A percentile compares a stretch with the other conserved stretches of the same genome.
Conservation (phyloP, 1,140 invertebrate genomes). For the Diabrotica undecimpunctata region DNA sequence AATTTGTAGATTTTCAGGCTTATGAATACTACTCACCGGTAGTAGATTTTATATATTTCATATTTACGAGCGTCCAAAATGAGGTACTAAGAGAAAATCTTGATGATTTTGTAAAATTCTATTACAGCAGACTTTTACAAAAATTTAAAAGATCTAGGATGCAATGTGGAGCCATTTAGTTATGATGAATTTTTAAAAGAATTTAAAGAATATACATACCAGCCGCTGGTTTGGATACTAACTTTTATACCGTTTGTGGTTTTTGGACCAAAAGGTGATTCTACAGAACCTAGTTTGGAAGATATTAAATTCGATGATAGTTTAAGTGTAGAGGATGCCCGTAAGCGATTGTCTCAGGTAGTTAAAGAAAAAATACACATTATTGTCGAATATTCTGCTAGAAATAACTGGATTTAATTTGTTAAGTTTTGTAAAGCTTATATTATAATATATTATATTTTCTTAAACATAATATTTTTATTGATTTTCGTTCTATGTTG, state of each 20-base stretch:
- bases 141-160: slow-evolving; percentile 6
- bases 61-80: slow-evolving; percentile 51
- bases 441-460: too few relatives aligned
- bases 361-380: slow-evolving; percentile 12
- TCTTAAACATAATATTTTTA: too few relatives aligned
- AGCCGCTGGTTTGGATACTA: not conserved
- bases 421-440: too few relatives aligned
- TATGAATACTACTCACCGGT: slow-evolving; percentile 50
- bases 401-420: slow-evolving; percentile 9
- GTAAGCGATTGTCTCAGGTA: not conserved
- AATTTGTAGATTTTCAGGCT: slow-evolving; percentile 57
- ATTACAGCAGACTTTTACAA: slow-evolving; percentile 40
- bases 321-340: not conserved
- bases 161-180: not conserved
- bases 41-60: slow-evolving; percentile 55
- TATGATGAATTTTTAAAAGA: not conserved
- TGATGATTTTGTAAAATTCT: slow-evolving; percentile 49
- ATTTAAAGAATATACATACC: not conserved
- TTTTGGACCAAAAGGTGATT: slow-evolving; percentile 6
- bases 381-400: not conserved
- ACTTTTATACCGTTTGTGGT: slow-evolving; percentile 11
- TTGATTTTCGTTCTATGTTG: too few relatives aligned
- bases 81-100: slow-evolving; percentile 44
- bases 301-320: not conserved
- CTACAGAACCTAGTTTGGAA: not conserved